These are phyloP conservation scores for Eurystomus gularis DNA, from an alignment of 2,113 vertebrate genomes.

Conservation along the genomic window DNA sequence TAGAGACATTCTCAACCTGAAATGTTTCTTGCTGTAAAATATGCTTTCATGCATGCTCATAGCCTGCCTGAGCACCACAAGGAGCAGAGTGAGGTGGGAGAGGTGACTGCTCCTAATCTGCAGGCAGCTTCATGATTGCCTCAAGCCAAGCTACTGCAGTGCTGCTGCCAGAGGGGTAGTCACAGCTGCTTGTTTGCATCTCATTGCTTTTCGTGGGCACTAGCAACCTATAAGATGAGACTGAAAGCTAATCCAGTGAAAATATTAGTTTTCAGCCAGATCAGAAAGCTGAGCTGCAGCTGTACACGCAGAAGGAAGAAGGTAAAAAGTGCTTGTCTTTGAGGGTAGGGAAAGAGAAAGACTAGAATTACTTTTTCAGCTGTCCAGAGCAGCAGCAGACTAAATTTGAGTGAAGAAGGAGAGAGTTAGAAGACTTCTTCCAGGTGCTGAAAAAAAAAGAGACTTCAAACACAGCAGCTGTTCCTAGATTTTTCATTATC, in stretches of 20 bases:
- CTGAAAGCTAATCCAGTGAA: background rate
- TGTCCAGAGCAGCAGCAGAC: background rate
- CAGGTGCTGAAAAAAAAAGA: background rate
- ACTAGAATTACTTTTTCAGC: background rate
- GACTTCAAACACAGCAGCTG: background rate
- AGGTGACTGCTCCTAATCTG: background rate
- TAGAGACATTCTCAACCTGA: background rate
- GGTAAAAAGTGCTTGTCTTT: background rate
- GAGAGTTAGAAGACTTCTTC: background rate
- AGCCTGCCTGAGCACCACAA: background rate
- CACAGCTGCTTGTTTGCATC: accelerated
- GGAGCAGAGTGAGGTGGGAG: background rate
- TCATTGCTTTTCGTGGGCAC: background rate
- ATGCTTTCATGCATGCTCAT: accelerated
- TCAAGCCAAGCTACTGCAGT: background rate
- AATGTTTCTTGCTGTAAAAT: background rate
- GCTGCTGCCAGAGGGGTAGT: background rate
- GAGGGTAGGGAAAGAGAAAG: background rate
- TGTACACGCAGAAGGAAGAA: background rate
- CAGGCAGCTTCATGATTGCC: background rate
- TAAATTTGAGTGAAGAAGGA: background rate
- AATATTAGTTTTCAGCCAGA: background rate
- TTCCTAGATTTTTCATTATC: background rate
- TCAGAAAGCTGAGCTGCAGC: background rate
- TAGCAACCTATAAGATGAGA: background rate